These are phyloP conservation scores for Magallana ariakensis DNA, from an alignment of 1,140 invertebrate species.

Conservation along the genomic window DNA sequence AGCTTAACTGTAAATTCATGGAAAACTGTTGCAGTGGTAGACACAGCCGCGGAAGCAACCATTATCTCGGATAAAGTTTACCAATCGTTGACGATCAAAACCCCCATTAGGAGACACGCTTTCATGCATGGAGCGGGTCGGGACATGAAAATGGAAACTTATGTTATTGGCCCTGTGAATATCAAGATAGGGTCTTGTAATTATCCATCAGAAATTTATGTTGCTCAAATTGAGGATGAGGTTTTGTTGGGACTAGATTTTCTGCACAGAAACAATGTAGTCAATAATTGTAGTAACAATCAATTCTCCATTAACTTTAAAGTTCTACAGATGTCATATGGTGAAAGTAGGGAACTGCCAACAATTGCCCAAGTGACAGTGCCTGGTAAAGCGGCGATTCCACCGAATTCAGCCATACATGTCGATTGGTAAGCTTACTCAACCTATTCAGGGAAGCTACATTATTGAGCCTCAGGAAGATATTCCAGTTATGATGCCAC, in stretches of 20 bases:
- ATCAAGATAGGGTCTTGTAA: conserved; percentile 7
- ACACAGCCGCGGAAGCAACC: no score
- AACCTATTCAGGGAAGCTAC: no score
- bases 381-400: not conserved
- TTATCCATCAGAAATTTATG: not conserved
- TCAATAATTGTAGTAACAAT: not conserved
- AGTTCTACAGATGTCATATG: not conserved
- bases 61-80: no score
- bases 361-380: not conserved
- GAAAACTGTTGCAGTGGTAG: no score
- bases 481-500: no score
- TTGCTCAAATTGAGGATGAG: conserved; percentile 40
- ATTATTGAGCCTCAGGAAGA: no score
- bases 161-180: not conserved
- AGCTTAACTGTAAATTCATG: no score
- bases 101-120: no score
- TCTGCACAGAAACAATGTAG: conserved; percentile 6
- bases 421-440: not conserved
- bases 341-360: not conserved
- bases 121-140: no score
- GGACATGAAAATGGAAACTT: not conserved
- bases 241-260: conserved; percentile 38
- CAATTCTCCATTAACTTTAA: not conserved
- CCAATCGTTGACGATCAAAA: no score
- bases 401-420: not conserved